Evolutionary conservation across 2,113 vertebrate species (phyloP).

Genomic region (Coptodon bakossiorum): DNA sequence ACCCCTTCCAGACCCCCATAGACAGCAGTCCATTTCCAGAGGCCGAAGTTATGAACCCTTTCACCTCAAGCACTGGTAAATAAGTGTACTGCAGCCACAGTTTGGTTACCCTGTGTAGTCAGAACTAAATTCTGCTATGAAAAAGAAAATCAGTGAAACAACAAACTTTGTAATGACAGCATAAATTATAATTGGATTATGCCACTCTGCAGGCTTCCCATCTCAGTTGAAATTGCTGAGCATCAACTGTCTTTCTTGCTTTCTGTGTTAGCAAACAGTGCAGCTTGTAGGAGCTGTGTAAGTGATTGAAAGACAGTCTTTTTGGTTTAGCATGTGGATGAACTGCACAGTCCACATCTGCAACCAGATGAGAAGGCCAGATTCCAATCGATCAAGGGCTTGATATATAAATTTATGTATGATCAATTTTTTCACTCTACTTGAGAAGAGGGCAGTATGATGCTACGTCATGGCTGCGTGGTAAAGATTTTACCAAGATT

Average conservation of each 20-base stretch:
- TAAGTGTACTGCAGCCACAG: neutral
- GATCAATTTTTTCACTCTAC: neutral
- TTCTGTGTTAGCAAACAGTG: neutral
- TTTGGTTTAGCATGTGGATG: neutral
- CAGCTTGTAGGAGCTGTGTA: neutral
- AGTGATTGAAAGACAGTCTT: neutral
- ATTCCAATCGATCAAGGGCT: neutral
- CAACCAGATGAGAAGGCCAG: neutral
- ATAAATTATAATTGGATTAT: neutral
- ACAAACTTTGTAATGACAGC: neutral
- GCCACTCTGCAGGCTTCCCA: neutral
- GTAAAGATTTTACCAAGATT: neutral
- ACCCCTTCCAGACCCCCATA: conserved; percentile 71
- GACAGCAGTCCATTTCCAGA: conserved; percentile 71
- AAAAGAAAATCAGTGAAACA: neutral
- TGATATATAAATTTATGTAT: neutral
- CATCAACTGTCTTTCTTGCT: neutral
- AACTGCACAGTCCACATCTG: neutral
- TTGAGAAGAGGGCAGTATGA: neutral
- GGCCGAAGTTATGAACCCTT: conserved; percentile 66
- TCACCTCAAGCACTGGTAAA: conserved; percentile 73
- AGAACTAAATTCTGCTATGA: neutral
- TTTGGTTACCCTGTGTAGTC: neutral
- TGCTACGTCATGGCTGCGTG: neutral
- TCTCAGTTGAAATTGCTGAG: neutral